These are phyloP conservation scores for Eupithecia dodoneata DNA, from an alignment of 2,888 invertebrate genomes.

Conservation along the genomic window DNA sequence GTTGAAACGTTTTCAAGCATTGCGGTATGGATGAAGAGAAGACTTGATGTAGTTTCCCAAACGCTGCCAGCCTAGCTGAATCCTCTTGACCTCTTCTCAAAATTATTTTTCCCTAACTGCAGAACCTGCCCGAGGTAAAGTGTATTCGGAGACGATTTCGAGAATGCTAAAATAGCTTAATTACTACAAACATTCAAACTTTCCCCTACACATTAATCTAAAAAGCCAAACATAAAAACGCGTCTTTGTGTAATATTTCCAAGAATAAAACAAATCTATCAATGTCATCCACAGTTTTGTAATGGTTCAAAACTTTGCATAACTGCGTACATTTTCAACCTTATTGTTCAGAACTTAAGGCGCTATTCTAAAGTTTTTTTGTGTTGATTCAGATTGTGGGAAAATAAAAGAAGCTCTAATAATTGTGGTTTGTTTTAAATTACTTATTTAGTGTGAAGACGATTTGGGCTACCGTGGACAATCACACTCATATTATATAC, in stretches of 20 bases:
- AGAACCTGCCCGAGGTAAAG: too few species aligned
- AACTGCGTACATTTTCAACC: slow-evolving; percentile 40
- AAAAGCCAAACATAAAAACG: slow-evolving; percentile 34
- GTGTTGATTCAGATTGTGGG: slow-evolving; percentile 61
- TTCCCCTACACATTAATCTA: neutral
- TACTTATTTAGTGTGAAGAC: slow-evolving; percentile 58
- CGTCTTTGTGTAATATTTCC: slow-evolving; percentile 39
- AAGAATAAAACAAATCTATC: slow-evolving; percentile 65
- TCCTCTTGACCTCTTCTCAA: too few species aligned
- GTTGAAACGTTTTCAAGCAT: too few species aligned
- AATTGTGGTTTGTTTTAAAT: slow-evolving; percentile 68
- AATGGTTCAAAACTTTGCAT: slow-evolving; percentile 32
- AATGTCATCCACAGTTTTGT: slow-evolving; percentile 60
- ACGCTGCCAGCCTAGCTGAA: too few species aligned
- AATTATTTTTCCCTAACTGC: too few species aligned
- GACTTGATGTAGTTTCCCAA: too few species aligned
- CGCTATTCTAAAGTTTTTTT: slow-evolving; percentile 9
- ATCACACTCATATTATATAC: neutral
- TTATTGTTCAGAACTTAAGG: slow-evolving; percentile 42
- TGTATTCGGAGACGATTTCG: too few species aligned
- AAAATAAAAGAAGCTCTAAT: slow-evolving; percentile 65
- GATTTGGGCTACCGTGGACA: slow-evolving; percentile 64
- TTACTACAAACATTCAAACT: neutral
- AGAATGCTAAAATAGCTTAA: neutral
- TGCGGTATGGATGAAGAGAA: too few species aligned